A percentile compares a stretch with the other conserved stretches of the same genome.
Conservation (phyloP, 2,113 vertebrate species). For the Toxostoma redivivum region DNA sequence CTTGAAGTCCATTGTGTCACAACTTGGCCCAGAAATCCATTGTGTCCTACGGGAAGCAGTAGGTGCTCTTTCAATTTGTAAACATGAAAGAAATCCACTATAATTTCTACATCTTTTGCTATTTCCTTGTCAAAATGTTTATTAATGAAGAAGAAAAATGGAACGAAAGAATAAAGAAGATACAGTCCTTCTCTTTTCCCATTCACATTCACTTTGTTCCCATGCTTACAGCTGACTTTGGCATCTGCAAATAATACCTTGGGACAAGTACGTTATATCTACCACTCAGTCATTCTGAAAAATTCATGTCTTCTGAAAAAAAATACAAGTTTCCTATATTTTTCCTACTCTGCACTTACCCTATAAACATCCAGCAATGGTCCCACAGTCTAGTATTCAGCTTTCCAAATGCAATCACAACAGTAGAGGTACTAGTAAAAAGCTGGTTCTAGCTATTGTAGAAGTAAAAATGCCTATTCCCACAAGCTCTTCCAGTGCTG, state of each 20-base stretch:
- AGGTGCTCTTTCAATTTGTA: not conserved
- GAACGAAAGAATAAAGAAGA: not conserved
- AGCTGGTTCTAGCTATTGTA: not conserved
- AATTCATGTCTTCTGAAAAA: not conserved
- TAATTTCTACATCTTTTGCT: not conserved
- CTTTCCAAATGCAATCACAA: not conserved
- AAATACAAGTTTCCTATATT: not conserved
- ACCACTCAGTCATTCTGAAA: not conserved
- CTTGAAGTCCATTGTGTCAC: not conserved
- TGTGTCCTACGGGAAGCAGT: not conserved
- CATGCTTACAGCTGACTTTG: not conserved
- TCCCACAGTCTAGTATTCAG: not conserved
- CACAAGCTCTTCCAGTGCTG: not conserved
- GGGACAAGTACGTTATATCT: not conserved
- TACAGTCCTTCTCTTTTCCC: not conserved
- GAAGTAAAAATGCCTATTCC: not conserved
- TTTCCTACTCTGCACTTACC: not conserved
- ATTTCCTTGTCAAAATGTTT: not conserved
- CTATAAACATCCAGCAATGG: not conserved
- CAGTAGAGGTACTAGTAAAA: not conserved
- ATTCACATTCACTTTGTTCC: not conserved
- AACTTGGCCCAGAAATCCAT: not conserved
- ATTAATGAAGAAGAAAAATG: not conserved
- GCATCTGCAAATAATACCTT: not conserved
- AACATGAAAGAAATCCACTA: not conserved